A percentile compares a stretch with the other conserved stretches of the same genome.
These are phyloP conservation scores for Scomber japonicus DNA, from an alignment of 2,113 vertebrate species.

Conservation along the genomic window DNA sequence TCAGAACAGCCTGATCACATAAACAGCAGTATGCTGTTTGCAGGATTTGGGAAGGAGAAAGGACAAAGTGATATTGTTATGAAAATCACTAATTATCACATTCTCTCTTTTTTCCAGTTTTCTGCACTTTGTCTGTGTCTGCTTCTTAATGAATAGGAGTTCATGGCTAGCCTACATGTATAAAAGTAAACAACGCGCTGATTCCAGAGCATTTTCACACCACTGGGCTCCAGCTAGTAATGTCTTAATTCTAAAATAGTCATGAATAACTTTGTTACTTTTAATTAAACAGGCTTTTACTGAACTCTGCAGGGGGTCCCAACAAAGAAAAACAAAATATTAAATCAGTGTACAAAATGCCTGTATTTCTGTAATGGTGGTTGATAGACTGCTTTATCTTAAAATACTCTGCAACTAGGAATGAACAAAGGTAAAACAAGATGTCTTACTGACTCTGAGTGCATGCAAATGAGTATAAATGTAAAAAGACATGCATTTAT, in stretches of 20 bases:
- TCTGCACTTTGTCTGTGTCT: conserved; percentile 4
- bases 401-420: conserved; percentile 8
- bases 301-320: conserved; percentile 14
- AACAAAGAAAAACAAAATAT: conserved; percentile 15
- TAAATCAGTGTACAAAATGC: not conserved
- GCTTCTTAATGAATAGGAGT: conserved; percentile 5
- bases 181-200: conserved; percentile 17
- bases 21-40: not conserved
- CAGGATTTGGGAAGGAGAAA: too few species aligned
- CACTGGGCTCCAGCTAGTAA: not conserved
- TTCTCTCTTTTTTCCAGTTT: not conserved
- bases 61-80: too few species aligned
- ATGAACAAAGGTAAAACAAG: conserved; percentile 3
- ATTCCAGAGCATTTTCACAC: not conserved
- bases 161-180: conserved; percentile 4
- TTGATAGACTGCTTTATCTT: not conserved
- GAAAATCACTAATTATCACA: conserved; percentile 3
- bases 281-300: conserved; percentile 46
- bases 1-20: not conserved
- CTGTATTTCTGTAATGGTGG: not conserved
- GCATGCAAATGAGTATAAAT: not conserved
- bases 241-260: conserved; percentile 10
- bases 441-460: not conserved
- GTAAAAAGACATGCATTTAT: not conserved
- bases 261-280: conserved; percentile 36